A percentile compares a stretch with the other conserved stretches of the same genome.
phyloP scores from a whole-genome alignment of 64 coral and sea anemone genomes.

The Montipora foliosa region DNA sequence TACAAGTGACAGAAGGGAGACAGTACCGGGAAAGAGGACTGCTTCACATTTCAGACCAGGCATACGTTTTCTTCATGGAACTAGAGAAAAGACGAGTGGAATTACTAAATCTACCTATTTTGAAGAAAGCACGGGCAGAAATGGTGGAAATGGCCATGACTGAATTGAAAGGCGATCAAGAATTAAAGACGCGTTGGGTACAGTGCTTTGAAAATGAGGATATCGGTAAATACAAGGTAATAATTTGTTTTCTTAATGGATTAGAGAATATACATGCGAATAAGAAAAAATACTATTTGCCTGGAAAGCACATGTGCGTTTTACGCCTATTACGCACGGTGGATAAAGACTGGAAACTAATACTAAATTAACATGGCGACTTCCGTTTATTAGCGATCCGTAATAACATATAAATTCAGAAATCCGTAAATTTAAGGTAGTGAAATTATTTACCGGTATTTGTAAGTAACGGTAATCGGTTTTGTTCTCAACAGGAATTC shows the following conservation, averaged over 20 bases:
- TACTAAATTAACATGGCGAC: slow-evolving; percentile 4
- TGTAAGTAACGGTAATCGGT: background rate
- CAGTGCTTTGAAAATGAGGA: slow-evolving; percentile 1
- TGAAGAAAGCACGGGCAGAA: slow-evolving; percentile 1
- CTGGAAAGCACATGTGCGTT: too few species aligned
- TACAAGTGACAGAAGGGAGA: slow-evolving; percentile 42
- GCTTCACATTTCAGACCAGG: slow-evolving; percentile 41
- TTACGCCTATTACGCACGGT: background rate
- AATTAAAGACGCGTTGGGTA: slow-evolving; percentile 6
- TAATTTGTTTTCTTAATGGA: too few species aligned
- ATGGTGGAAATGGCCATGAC: slow-evolving; percentile 22
- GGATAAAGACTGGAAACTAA: slow-evolving; percentile 11
- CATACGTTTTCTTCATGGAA: slow-evolving; percentile 18
- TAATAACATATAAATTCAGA: background rate
- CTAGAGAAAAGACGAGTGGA: slow-evolving; percentile 21
- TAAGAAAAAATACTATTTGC: too few species aligned
- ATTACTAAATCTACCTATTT: slow-evolving; percentile 1
- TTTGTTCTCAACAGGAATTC: slow-evolving; percentile 9
- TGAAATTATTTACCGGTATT: background rate
- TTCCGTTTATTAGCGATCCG: background rate
- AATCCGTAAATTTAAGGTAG: background rate
- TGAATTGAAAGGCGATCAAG: slow-evolving; percentile 17
- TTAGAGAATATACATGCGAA: too few species aligned
- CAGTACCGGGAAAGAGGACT: slow-evolving; percentile 39
- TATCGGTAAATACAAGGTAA: background rate